A percentile compares a stretch with the other conserved stretches of the same genome.
phyloP scores from a whole-genome alignment of 2,113 vertebrate genomes.

The Equus przewalskii region DNA sequence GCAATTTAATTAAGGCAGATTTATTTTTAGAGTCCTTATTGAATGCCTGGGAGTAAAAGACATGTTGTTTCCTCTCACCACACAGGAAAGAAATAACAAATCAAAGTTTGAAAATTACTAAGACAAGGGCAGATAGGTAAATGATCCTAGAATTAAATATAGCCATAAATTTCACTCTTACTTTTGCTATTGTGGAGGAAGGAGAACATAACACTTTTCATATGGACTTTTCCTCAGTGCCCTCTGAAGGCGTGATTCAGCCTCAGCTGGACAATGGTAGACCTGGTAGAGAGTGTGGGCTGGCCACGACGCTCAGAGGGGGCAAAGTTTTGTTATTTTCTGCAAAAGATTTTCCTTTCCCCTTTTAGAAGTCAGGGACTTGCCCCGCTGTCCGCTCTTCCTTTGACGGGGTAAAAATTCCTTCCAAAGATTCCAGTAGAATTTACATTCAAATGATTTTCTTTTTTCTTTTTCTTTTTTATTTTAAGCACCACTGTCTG shows the following conservation, averaged over 20 bases:
- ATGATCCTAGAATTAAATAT: background rate
- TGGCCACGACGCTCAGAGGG: fast-evolving
- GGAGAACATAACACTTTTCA: too few species aligned
- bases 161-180: background rate
- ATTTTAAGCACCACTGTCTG: background rate
- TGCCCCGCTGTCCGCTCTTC: fast-evolving
- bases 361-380: background rate
- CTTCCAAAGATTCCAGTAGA: background rate
- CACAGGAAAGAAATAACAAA: background rate
- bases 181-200: background rate
- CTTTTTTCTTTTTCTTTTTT: background rate
- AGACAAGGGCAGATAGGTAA: background rate
- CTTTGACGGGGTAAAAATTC: background rate
- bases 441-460: background rate
- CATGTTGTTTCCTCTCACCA: background rate
- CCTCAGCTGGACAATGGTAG: background rate
- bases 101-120: background rate
- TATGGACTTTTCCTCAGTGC: background rate
- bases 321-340: background rate
- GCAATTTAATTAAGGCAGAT: constrained; percentile 73
- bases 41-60: background rate
- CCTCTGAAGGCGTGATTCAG: background rate
- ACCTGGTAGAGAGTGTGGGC: background rate
- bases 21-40: constrained; percentile 71
- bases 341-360: background rate